phyloP scores from a whole-genome alignment of 2,888 invertebrate genomes.

The Malthinus seriepunctatus region DNA sequence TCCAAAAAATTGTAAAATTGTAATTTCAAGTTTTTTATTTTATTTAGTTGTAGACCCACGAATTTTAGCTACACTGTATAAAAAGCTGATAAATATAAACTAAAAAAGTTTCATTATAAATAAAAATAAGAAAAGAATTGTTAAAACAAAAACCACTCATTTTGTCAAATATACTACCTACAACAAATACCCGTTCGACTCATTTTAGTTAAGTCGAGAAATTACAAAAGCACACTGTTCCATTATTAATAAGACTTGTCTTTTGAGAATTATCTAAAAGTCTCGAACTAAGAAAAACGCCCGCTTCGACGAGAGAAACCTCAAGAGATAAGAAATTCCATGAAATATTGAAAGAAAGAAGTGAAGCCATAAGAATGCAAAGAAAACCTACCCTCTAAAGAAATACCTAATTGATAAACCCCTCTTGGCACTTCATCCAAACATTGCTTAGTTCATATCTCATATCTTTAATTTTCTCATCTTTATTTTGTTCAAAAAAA shows the following conservation, averaged over 20 bases:
- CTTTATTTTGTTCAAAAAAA: no score
- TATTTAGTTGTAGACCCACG: no score
- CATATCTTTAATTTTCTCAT: no score
- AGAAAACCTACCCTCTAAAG: constrained; percentile 28
- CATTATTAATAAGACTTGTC: constrained; percentile 33
- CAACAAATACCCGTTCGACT: not conserved
- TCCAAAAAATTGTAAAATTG: no score
- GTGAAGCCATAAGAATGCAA: constrained; percentile 28
- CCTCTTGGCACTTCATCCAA: constrained; percentile 17
- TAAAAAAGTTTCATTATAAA: no score
- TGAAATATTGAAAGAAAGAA: constrained; percentile 34
- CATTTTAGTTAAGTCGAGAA: constrained; percentile 18
- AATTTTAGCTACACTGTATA: no score
- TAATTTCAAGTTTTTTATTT: no score
- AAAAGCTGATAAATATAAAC: no score
- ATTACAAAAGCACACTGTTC: constrained; percentile 33
- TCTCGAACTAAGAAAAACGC: constrained; percentile 25
- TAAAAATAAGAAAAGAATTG: no score
- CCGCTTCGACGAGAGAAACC: constrained; percentile 24
- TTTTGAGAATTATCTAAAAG: constrained; percentile 31
- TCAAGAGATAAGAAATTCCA: constrained; percentile 26
- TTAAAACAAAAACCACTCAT: not conserved
- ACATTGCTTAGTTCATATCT: not conserved
- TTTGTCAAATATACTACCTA: not conserved
- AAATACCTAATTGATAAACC: constrained; percentile 27